These are phyloP conservation scores for Hemiscyllium ocellatum DNA, from an alignment of 2,113 vertebrate species.

Conservation along the genomic window DNA sequence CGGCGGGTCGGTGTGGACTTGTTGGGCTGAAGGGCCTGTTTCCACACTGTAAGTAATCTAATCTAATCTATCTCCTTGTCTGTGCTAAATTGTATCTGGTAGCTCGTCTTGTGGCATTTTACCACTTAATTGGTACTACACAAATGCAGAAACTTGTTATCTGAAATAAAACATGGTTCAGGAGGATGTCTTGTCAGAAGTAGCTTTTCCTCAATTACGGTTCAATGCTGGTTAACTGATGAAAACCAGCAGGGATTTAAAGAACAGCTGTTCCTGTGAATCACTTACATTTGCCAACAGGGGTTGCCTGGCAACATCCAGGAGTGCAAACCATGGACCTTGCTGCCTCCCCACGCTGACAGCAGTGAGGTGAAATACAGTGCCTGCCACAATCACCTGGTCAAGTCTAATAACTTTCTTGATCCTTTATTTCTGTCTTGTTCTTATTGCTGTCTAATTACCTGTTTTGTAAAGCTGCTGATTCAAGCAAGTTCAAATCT, in stretches of 20 bases:
- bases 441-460: background rate
- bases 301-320: background rate
- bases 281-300: background rate
- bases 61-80: background rate
- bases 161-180: background rate
- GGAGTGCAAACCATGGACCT: background rate
- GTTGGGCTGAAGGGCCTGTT: too few species aligned
- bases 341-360: background rate
- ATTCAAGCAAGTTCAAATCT: background rate
- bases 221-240: background rate
- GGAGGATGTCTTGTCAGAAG: background rate
- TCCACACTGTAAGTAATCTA: too few species aligned
- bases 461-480: background rate
- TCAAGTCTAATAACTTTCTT: background rate
- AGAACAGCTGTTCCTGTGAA: background rate
- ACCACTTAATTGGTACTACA: background rate
- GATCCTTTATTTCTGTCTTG: background rate
- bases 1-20: too few species aligned
- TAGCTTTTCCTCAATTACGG: background rate
- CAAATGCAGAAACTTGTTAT: background rate
- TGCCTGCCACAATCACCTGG: background rate
- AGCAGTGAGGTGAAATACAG: background rate
- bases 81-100: background rate
- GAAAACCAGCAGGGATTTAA: background rate
- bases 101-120: background rate